Evolutionary conservation across 2,797 vertebrate species (phyloP).

Genomic region (Scolopax bukidnonensis): DNA sequence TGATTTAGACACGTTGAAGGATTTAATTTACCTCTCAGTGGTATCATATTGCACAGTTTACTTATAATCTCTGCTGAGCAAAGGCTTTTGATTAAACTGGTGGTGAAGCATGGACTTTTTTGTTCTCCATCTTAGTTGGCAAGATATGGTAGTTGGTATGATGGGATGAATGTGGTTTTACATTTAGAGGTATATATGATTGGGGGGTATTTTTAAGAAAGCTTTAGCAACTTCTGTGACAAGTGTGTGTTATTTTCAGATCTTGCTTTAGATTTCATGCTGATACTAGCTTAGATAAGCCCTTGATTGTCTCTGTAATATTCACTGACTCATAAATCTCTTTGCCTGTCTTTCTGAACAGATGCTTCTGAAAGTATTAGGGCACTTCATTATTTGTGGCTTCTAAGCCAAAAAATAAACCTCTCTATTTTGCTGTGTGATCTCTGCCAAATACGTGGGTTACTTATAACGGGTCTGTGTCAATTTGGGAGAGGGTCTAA

Average conservation of each 20-base stretch:
- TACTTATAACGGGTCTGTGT: neutral
- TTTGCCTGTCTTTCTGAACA: neutral
- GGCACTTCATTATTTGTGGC: neutral
- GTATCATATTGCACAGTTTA: neutral
- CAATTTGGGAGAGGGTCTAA: neutral
- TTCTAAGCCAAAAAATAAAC: neutral
- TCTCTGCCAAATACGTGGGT: neutral
- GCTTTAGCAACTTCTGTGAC: neutral
- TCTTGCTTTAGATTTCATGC: neutral
- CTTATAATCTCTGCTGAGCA: neutral
- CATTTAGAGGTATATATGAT: neutral
- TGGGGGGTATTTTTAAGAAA: neutral
- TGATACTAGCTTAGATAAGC: neutral
- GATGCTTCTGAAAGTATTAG: neutral
- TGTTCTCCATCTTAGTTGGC: neutral
- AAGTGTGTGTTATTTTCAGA: neutral
- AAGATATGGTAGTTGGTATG: neutral
- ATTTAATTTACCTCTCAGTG: neutral
- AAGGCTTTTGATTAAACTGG: neutral
- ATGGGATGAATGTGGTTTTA: neutral
- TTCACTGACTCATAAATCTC: neutral
- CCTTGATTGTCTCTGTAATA: neutral
- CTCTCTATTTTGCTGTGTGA: neutral
- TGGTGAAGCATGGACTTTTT: neutral
- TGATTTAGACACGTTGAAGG: neutral